Base-by-base conservation (phyloP, 1,140 invertebrate species). In the Spodoptera frugiperda region DNA sequence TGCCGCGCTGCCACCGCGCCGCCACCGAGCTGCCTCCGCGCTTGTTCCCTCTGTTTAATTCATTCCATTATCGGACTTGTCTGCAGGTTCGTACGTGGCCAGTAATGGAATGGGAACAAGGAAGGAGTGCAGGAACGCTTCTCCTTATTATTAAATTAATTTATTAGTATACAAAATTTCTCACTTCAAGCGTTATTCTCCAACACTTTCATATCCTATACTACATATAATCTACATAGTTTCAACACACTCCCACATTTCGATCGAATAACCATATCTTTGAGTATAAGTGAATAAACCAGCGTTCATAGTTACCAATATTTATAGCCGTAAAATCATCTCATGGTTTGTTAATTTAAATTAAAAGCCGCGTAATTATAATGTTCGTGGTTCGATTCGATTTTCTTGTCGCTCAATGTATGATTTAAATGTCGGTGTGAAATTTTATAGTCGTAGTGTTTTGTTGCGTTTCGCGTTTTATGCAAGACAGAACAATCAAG, bases 331-430 rank as follows among this genome's bases (percentile, higher is more conserved):
- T 89, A 82, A 86, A 87, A 87, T 85, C 81, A 76, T 84, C 80
- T 85, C 78, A 81, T 79, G 81, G 84, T 85, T 83, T 74, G 87
- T 88, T 88, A 84, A 86, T 88, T 81, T 81, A 84, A 84, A 89
- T 89, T 85, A 89, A 86, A 81, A 80, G 81, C 80, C 80, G 82
- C 82, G 84, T 87, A 88, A 89, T 88, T 87, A 87, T 81, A 79
- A 83, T 79, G 79, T 82, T 80, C 76, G 78, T 81, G 71, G 78
- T 80, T 82, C 33, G 61, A 67, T 79, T 76, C 78, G 77, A 83
- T 84, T 87, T 85, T 76, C 80, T 76, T 83, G 78, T 79, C 76
- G 78, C 79, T 77, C 63, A 81, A 70, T 78, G 70, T 84, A 80
- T 81, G 78, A 83, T 83, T 83, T 83, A 80, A 85, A 80, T 80